Base-by-base conservation (phyloP, 2,797 vertebrate genomes). In the Menidia menidia region DNA sequence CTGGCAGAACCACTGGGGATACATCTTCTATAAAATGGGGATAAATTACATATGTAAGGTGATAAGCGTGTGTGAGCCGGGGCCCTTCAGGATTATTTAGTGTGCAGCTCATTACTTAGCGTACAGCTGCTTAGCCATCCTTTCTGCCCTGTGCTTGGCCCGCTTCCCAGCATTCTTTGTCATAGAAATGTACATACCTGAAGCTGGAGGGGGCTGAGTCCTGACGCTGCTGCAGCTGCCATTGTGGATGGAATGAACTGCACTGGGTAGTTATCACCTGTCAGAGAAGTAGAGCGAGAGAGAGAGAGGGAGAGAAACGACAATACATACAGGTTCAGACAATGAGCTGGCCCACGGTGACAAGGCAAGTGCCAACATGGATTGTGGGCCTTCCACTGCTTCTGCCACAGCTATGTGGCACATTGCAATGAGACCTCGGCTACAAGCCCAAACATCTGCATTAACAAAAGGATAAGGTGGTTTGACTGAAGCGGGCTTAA, bases 221-320 rank as follows among this genome's bases (percentile, higher is more conserved):
- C 98, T 94, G 98, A 99, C 91, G 98, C 97, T 91, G 98, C 98
- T 91, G 97, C 98, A 95, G 97, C 97, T 97, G 98, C 97, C 97
- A 99, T 98, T 95, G 98, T 97, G 91, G 98, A 99, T 89, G 98
- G 97, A 98, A 99, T 99, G 97, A 99, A 99, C 97, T 99, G 98
- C 96, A 99, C 96, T 11, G 98, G 98, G 95, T 99, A 99, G 98
- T 98, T 99, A 97, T 99, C 98, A 97, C 98, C 98, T 99, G 97
- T 98, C 94, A 89, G 92, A 67, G 25, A 25, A 25, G 25, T 25
- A 25, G 25, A 25, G 25, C 25, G 25, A 25, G 25, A 25, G 25
- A 25, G 25, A 25, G 96, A 83, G 81, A 41, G 78, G 77, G 88
- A 79, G 80, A 83, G 68, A 78, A 86, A 95, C 93, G 95, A 98